phyloP scores from a whole-genome alignment of 2,888 invertebrate species.

The Choreutis nemorana region DNA sequence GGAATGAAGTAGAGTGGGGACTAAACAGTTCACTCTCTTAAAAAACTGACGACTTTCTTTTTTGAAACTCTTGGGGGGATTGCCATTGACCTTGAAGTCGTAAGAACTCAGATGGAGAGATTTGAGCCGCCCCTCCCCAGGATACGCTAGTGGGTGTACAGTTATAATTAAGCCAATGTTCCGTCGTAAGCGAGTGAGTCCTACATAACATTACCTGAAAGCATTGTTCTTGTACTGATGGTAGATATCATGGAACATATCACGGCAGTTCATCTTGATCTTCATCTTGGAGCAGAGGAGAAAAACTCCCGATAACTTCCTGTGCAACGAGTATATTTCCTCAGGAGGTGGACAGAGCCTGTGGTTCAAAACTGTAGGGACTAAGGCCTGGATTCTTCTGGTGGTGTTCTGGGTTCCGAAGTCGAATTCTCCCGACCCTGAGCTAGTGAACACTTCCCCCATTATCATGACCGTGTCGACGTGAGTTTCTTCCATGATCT shows the following conservation, averaged over 20 bases:
- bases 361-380: constrained; percentile 94
- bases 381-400: constrained; percentile 80
- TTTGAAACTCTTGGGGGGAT: too few relatives aligned
- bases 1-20: too few relatives aligned
- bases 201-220: too few relatives aligned
- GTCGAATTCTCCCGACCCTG: constrained; percentile 78
- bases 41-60: too few relatives aligned
- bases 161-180: too few relatives aligned
- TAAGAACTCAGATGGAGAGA: too few relatives aligned
- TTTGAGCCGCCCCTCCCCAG: too few relatives aligned
- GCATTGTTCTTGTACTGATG: constrained; percentile 67
- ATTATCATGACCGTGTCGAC: constrained; percentile 96
- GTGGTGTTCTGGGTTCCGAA: constrained; percentile 86
- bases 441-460: constrained; percentile 88
- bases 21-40: too few relatives aligned
- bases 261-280: constrained; percentile 81
- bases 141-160: too few relatives aligned
- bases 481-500: constrained; percentile 93
- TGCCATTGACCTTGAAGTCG: too few relatives aligned
- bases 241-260: constrained; percentile 84
- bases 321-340: constrained; percentile 96
- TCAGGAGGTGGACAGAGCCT: constrained; percentile 97
- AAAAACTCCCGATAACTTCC: constrained; percentile 96
- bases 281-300: constrained; percentile 88
- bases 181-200: too few relatives aligned